A percentile compares a stretch with the other conserved stretches of the same genome.
phyloP scores from a whole-genome alignment of 2,797 vertebrate species.

The Pangasius mekongensis region DNA sequence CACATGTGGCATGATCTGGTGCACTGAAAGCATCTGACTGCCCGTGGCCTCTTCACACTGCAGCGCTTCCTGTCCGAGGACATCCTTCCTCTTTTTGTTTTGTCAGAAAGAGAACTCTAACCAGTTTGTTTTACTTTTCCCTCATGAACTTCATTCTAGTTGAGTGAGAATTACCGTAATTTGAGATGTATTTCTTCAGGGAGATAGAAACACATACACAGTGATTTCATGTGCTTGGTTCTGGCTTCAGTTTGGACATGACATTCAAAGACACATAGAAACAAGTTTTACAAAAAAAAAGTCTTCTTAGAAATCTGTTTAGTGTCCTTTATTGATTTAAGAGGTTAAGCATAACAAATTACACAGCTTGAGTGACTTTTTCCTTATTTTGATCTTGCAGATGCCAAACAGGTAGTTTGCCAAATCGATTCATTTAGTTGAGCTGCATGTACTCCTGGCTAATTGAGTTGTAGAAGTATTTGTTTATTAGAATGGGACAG shows the following conservation, averaged over 20 bases:
- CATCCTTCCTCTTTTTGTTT: conserved; percentile 70
- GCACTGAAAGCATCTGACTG: conserved; percentile 39
- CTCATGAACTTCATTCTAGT: conserved; percentile 44
- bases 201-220: not conserved
- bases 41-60: conserved; percentile 55
- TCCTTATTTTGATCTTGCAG: not conserved
- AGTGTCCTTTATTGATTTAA: not conserved
- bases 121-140: conserved; percentile 58
- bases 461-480: conserved; percentile 53
- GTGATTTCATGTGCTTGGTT: not conserved
- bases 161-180: not conserved
- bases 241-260: not conserved
- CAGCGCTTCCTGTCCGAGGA: conserved; percentile 68
- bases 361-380: not conserved
- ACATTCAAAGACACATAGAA: not conserved
- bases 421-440: not conserved
- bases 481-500: conserved; percentile 49
- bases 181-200: not conserved
- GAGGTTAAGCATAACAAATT: not conserved
- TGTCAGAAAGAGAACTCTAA: conserved; percentile 55
- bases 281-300: not conserved
- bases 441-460: conserved; percentile 1
- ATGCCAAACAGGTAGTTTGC: not conserved
- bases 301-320: not conserved
- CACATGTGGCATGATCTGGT: conserved; percentile 28